Evolutionary conservation across 2,888 invertebrate species (phyloP).

Genomic region (Sarcophaga caerulescens): DNA sequence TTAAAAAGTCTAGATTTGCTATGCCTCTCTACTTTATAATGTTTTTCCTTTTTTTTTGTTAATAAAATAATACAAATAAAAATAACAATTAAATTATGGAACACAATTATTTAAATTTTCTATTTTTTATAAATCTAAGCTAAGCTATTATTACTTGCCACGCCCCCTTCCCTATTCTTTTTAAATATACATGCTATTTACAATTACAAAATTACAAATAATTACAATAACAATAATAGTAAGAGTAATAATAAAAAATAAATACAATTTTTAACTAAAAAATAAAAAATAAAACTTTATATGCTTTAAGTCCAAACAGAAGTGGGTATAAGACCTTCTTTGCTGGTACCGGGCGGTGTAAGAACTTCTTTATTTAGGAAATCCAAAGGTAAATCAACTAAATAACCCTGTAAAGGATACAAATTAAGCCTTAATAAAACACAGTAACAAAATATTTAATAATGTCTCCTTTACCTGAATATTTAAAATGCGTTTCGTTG

Average conservation of each 20-base stretch:
- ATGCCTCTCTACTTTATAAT: too few relatives aligned
- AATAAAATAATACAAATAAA: too few relatives aligned
- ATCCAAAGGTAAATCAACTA: slow-evolving; percentile 93
- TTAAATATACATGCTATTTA: too few relatives aligned
- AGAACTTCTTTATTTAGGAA: slow-evolving; percentile 94
- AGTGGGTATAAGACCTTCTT: slow-evolving; percentile 96
- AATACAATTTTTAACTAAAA: slow-evolving; percentile 33
- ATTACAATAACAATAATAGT: slow-evolving; percentile 21
- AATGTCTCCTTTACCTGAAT: slow-evolving; percentile 84
- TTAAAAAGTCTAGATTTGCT: too few relatives aligned
- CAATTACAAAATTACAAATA: slow-evolving; percentile 7
- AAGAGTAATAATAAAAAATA: slow-evolving; percentile 4
- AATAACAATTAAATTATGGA: too few relatives aligned
- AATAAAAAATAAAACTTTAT: slow-evolving; percentile 78
- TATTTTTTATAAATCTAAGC: too few relatives aligned
- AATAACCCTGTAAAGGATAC: slow-evolving; percentile 84
- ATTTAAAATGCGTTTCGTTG: slow-evolving; percentile 87
- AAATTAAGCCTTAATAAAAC: neutral
- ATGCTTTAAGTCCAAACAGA: slow-evolving; percentile 89
- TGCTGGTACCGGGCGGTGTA: slow-evolving; percentile 90
- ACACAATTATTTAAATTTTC: too few relatives aligned
- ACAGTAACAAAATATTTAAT: too few relatives aligned
- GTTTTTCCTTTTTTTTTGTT: too few relatives aligned
- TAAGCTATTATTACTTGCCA: too few relatives aligned
- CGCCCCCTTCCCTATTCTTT: too few relatives aligned